Base-by-base conservation (phyloP, 2,888 invertebrate genomes). In the Brachyptera putata region DNA sequence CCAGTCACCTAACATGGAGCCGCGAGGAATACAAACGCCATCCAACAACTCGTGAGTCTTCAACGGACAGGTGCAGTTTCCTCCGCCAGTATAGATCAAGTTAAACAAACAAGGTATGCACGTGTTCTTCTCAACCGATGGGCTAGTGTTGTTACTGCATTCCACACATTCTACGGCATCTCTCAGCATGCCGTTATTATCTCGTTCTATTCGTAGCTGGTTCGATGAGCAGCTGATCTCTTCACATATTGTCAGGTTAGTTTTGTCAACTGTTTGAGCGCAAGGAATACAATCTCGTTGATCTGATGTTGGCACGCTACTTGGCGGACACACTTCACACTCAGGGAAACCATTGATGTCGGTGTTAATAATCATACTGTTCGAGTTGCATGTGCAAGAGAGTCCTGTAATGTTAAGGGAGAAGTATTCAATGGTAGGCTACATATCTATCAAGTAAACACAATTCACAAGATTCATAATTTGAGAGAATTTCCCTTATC, bases 311-410 rank as follows among this genome's bases (percentile, higher is more conserved):
- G 73, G 69, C 11, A 71, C 66, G 62, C 70, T 68, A 58, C 72
- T 68, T 24, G 63, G 61, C 55, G 64, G 68, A 64, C 77, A 77
- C 18, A 34, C 58, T 57, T 68, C 67, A 63, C 77, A 77, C 46
- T 60, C 55, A 14, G 65, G 62, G 50, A 64, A 61, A 21, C 58
- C 58, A 18, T 56, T 60, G n/a, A 26, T 18, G 7, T n/a, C 50
- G n/a, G 41, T 14, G 1, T 48, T 39, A 43, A 70, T 60, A 55
- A 67, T 69, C 66, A 67, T 73, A 62, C 74, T 75, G 46, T 68
- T 67, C 48, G 68, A 66, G 56, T 77, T 71, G 64, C 82, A 82
- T 56, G 70, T 67, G 64, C 82, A 82, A 14, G 70, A 67, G 58
- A 78, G 70, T 63, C 73, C 81, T 81, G 39, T 61, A 62, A n/a